phyloP scores from a whole-genome alignment of 2,113 vertebrate genomes.

The Sterna hirundo region DNA sequence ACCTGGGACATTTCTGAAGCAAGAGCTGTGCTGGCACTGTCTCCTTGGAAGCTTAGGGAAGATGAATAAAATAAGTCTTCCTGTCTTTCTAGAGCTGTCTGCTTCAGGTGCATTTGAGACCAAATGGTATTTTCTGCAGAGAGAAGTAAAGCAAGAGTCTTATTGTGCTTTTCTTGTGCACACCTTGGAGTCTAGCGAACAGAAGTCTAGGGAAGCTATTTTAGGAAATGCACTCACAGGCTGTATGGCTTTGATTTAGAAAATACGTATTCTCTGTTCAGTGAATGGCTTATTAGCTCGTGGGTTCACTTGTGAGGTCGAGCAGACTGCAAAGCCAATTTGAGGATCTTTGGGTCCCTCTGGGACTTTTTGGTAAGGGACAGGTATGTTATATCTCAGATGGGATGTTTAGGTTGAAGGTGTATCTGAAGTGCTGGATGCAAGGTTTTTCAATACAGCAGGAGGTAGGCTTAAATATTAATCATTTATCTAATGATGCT shows the following conservation, averaged over 20 bases:
- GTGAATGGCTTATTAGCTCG: not conserved
- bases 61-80: slow-evolving; percentile 40
- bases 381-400: not conserved
- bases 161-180: not conserved
- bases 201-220: not conserved
- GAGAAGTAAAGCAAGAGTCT: slow-evolving; percentile 3
- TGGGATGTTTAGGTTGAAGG: not conserved
- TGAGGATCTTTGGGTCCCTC: not conserved
- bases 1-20: slow-evolving; percentile 55
- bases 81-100: slow-evolving; percentile 12
- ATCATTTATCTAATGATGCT: not conserved
- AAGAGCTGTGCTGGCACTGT: slow-evolving; percentile 55
- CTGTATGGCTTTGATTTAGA: not conserved
- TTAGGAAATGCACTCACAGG: not conserved
- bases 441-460: not conserved
- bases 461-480: slow-evolving; percentile 17
- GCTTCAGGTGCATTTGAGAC: slow-evolving; percentile 58
- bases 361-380: not conserved
- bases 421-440: not conserved
- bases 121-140: slow-evolving; percentile 62
- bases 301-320: not conserved
- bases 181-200: not conserved
- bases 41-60: slow-evolving; percentile 49
- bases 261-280: not conserved
- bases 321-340: not conserved